phyloP scores from a whole-genome alignment of 2,113 vertebrate genomes.

The Plectropomus leopardus region DNA sequence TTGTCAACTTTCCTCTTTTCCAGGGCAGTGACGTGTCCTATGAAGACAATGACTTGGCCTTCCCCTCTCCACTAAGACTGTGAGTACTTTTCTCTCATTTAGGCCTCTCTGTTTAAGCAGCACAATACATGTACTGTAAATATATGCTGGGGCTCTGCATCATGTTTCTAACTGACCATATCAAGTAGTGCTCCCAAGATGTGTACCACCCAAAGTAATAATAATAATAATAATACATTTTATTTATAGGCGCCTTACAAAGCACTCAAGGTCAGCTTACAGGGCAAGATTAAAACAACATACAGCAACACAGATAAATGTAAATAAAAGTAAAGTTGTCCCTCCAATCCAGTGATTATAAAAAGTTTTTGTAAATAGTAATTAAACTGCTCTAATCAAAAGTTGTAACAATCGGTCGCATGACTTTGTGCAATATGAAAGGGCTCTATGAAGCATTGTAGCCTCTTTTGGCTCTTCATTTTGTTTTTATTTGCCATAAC shows the following conservation, averaged over 20 bases:
- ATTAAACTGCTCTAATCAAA: not conserved
- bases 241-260: no score
- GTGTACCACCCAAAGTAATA: no score
- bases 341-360: not conserved
- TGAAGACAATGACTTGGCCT: conserved; percentile 74
- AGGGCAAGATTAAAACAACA: no score
- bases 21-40: conserved; percentile 83
- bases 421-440: not conserved
- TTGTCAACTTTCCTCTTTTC: conserved; percentile 9
- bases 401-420: not conserved
- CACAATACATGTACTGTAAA: not conserved
- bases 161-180: conserved; percentile 11
- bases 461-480: not conserved
- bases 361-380: not conserved
- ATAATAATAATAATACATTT: no score
- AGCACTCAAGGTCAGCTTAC: no score
- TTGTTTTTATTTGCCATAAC: not conserved
- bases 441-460: not conserved
- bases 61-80: conserved; percentile 77
- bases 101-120: not conserved
- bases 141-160: conserved; percentile 2
- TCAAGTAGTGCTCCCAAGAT: not conserved
- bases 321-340: not conserved
- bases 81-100: conserved; percentile 64
- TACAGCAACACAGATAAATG: no score